Base-by-base conservation (phyloP, 2,113 vertebrate species). In the Oryzias javanicus region DNA sequence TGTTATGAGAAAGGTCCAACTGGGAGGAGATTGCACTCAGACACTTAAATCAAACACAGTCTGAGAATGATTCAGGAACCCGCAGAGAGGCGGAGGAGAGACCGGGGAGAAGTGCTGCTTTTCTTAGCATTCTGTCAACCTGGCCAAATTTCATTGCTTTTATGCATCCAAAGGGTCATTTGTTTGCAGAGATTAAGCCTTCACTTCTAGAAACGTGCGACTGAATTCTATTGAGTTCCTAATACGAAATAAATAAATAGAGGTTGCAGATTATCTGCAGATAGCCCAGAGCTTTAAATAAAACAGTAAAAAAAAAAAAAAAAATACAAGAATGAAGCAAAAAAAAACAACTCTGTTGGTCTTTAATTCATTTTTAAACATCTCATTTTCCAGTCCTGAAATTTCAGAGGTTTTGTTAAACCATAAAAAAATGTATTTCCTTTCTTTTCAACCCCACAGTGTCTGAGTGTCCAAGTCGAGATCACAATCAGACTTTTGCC, bases 401-500 rank as follows among this genome's bases (percentile, higher is more conserved):
- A 55, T 60, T 40, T 55, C 10, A 1, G 1, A 8, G 8, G 17
- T 25, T 57, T 71, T 69, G 61, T 20, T 17, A 12, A 42, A 47
- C 46, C 60, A 35, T 56, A 64, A 51, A 66, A 65, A 61, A 60
- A 44, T 58, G 18, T n/a, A 19, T 13, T 17, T 17, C 14, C 49
- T 49, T 55, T 19, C 22, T 56, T 70, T 72, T 74, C 55, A 60
- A 52, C 61, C 42, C 64, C 1, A 25, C 47, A 13, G 70, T 42
- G 67, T 18, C 42, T 47, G 56, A 64, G 65, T 50, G 69, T 78
- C 72, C 5, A 44, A 76, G 69, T 55, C 16, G n/a, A 78, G 84
- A 88, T 87, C 79, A 87, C 76, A 83, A 85, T 88, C 80, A 77
- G 65, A 83, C 77, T 76, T 76, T 78, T 83, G 82, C 80, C 80